These are phyloP conservation scores for Yponomeuta sedellus DNA, from an alignment of 2,888 invertebrate genomes.

Conservation along the genomic window DNA sequence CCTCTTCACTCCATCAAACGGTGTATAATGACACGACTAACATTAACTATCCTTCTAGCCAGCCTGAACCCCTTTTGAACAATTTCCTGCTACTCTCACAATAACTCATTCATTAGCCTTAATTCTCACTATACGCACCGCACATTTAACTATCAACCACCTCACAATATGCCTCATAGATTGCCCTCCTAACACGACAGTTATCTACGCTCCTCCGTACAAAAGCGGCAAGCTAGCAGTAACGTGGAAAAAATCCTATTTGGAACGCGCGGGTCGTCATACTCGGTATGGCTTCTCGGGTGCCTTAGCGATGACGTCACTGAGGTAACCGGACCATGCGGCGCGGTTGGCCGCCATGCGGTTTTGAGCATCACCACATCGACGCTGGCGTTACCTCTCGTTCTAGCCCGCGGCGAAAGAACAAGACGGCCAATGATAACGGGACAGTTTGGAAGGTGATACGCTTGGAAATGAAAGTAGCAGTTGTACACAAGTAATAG, in stretches of 20 bases:
- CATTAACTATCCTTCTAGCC: background rate
- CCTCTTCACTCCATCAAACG: background rate
- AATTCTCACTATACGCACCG: conserved; percentile 68
- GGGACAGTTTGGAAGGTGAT: background rate
- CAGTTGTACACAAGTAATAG: background rate
- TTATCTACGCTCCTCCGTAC: conserved; percentile 18
- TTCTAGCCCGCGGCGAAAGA: background rate
- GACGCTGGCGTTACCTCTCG: background rate
- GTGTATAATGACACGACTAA: background rate
- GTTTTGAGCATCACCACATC: conserved; percentile 2
- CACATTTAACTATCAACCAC: conserved; percentile 31
- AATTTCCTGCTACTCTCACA: conserved; percentile 68
- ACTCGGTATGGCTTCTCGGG: conserved; percentile 61
- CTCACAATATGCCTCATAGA: conserved; percentile 30
- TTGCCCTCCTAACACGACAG: conserved; percentile 28
- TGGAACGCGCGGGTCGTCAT: conserved; percentile 31
- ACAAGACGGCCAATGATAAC: background rate
- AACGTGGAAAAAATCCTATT: conserved; percentile 35
- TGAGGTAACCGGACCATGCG: conserved; percentile 45
- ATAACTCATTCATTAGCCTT: conserved; percentile 73
- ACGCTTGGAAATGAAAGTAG: conserved; percentile 3
- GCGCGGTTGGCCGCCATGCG: conserved; percentile 36
- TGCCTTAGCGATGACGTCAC: conserved; percentile 67
- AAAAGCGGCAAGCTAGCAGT: conserved; percentile 45
- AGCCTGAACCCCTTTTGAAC: conserved; percentile 29